A percentile compares a stretch with the other conserved stretches of the same genome.
Evolutionary conservation across 2,113 vertebrate genomes (phyloP).

Genomic region (Eleginops maclovinus): DNA sequence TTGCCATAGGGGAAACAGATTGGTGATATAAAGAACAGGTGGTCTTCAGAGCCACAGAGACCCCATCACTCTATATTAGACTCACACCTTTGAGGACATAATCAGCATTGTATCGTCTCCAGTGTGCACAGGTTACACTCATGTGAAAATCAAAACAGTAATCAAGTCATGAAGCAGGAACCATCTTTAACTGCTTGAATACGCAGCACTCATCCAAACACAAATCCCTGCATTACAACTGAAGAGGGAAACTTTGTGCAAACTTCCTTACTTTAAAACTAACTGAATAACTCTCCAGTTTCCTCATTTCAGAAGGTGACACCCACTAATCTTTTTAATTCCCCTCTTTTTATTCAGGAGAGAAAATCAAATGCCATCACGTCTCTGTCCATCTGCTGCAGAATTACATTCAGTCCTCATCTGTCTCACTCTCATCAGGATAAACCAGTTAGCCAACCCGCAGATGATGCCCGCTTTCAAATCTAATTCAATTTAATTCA

Average conservation of each 20-base stretch:
- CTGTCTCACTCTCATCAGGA: constrained; percentile 46
- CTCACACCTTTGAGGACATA: constrained; percentile 62
- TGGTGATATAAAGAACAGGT: constrained; percentile 71
- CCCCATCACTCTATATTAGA: constrained; percentile 54
- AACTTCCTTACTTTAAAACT: background rate
- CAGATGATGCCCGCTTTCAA: constrained; percentile 36
- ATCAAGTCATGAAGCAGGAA: background rate
- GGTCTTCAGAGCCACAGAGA: constrained; percentile 55
- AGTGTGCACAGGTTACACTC: constrained; percentile 27
- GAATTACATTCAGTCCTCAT: constrained; percentile 32
- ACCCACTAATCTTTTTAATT: background rate
- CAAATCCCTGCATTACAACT: background rate
- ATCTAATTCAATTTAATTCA: constrained; percentile 39
- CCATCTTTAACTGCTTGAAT: background rate
- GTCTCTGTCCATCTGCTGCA: constrained; percentile 9
- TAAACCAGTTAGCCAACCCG: constrained; percentile 52
- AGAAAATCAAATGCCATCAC: background rate
- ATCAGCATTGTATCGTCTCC: constrained; percentile 12
- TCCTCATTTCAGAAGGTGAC: background rate
- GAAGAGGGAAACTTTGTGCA: background rate
- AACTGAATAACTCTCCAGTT: background rate
- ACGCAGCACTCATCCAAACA: background rate
- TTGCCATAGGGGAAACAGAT: constrained; percentile 56
- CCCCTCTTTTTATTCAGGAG: background rate
- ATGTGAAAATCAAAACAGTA: background rate